Evolutionary conservation across 2,797 vertebrate species (phyloP), one percentile per base, ranked within the genome.

Genomic region (Xenopus petersii): DNA sequence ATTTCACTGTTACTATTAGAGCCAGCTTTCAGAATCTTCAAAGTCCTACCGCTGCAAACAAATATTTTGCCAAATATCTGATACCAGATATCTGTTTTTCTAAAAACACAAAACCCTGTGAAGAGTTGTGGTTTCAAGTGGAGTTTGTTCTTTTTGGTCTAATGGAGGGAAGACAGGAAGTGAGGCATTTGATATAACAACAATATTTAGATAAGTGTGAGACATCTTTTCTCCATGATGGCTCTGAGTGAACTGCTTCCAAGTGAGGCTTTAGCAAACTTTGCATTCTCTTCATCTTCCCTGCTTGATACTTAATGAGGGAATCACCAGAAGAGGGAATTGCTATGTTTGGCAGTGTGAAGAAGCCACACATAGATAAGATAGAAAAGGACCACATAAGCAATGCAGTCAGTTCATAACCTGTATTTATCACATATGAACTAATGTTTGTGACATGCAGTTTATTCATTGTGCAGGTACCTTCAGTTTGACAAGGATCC

Each of bases 191-290:
- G 85, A 81, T 86, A 84, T 83, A 84, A 84, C 83, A 86, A 87
- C 88, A 90, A 89, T 90, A 90, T 91, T 91, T 88, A 87, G 88
- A 88, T 87, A 85, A 88, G 85, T 84, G 82, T 81, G 67, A 83
- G 85, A 83, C 86, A 87, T 87, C 87, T 88, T 87, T 83, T 91
- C 87, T 85, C 80, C 84, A 83, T 83, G 84, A 87, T 86, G 81
- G 82, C 81, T 86, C 81, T 70, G 84, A 83, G 83, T 86, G 87
- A 90, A 86, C 84, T 81, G 72, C 75, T 84, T 82, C 85, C 75
- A 81, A 83, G 83, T 82, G 82, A 81, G 84, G 82, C 78, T 64
- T 68, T 54, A 24, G 66, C 51, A 60, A 79, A 70, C 76, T 88
- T 77, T 84, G 84, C 60, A 13, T 82, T 82, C 65, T 79, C 80